phyloP scores from a whole-genome alignment of 2,888 invertebrate genomes.

The Metellina segmentata region DNA sequence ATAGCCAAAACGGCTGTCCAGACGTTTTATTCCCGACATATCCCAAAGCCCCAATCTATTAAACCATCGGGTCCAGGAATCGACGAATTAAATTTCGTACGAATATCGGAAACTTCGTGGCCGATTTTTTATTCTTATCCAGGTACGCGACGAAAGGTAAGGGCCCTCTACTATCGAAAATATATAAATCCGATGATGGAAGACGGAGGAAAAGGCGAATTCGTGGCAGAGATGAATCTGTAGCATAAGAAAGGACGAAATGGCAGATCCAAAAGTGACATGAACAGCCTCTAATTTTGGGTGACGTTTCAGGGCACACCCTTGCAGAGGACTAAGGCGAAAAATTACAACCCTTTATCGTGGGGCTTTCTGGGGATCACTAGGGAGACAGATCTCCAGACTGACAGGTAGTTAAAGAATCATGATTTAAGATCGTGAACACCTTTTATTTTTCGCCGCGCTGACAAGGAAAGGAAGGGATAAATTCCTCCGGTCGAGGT shows the following conservation, averaged over 20 bases:
- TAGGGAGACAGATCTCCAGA: constrained; percentile 43
- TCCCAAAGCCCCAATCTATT: constrained; percentile 9
- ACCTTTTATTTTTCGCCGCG: constrained; percentile 58
- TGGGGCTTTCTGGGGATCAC: constrained; percentile 51
- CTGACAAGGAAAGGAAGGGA: constrained; percentile 51
- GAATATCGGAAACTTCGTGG: constrained; percentile 25
- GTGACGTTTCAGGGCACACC: constrained; percentile 62
- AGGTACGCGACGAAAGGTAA: constrained; percentile 13
- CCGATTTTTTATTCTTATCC: neutral
- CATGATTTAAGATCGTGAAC: constrained; percentile 65
- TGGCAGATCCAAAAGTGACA: constrained; percentile 64
- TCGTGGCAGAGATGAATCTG: constrained; percentile 59
- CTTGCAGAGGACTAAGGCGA: constrained; percentile 44
- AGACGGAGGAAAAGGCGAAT: constrained; percentile 34
- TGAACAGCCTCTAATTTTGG: constrained; percentile 66
- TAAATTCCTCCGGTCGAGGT: constrained; percentile 47
- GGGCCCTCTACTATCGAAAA: constrained; percentile 35
- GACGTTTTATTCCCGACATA: neutral
- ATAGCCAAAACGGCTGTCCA: neutral
- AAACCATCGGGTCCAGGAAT: constrained; percentile 30
- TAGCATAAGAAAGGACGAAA: constrained; percentile 47
- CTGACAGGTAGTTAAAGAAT: constrained; percentile 72
- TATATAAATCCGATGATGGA: constrained; percentile 56
- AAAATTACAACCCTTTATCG: constrained; percentile 65
- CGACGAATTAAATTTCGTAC: constrained; percentile 26